phyloP scores from a whole-genome alignment of 2,797 vertebrate species.

The Sciaenops ocellatus region DNA sequence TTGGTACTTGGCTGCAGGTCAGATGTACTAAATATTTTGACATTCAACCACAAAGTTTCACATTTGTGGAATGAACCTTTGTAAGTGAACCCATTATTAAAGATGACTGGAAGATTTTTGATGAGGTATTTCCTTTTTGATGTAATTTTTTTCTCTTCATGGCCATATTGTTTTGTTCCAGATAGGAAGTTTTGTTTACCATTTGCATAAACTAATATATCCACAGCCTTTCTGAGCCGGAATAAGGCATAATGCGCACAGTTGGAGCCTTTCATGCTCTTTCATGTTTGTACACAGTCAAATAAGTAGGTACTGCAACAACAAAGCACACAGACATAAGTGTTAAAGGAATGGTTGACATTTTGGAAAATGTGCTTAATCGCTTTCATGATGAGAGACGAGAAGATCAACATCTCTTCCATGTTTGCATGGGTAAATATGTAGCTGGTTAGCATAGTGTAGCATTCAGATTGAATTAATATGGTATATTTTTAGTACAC shows the following conservation, averaged over 20 bases:
- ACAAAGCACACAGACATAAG: neutral
- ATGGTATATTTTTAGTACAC: neutral
- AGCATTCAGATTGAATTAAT: neutral
- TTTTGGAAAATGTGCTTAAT: neutral
- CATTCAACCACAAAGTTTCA: neutral
- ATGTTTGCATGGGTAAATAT: neutral
- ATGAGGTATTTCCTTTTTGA: neutral
- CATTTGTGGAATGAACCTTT: neutral
- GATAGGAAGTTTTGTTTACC: neutral
- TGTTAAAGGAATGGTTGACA: conserved; percentile 2
- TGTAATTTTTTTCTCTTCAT: neutral
- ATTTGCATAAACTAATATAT: conserved; percentile 14
- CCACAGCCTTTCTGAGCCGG: neutral
- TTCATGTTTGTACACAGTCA: conserved; percentile 9
- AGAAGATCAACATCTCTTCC: neutral
- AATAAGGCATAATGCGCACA: neutral
- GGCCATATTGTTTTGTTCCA: neutral
- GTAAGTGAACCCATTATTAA: neutral
- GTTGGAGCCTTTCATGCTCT: conserved; percentile 4
- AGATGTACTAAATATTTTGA: conserved; percentile 3
- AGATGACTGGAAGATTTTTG: neutral
- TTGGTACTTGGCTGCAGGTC: conserved; percentile 13
- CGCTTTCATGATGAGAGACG: neutral
- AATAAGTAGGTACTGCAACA: neutral
- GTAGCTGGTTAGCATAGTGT: no score